Evolutionary conservation across 2,113 vertebrate species (phyloP), one percentile per base, ranked within the genome.

Genomic region (Sarotherodon lohbergeri): DNA sequence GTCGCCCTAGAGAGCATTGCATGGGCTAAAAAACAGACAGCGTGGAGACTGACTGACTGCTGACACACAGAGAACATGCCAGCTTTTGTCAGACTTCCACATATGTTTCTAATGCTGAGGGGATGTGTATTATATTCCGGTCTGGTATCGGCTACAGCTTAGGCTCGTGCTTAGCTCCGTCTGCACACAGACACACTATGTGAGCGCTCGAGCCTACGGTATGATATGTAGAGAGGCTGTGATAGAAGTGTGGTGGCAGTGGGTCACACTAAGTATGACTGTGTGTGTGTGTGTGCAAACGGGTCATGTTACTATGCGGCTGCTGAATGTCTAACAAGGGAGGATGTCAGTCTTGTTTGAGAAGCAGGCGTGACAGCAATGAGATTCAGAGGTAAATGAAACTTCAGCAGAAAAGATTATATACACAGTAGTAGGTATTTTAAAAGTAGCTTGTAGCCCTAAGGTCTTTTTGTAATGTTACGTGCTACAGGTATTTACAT

Each of bases 101-200:
- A 95, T 93, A 76, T 96, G 95, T 96, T 96, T 96, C 90, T 92
- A 96, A 95, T 96, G 94, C 85, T 78, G 82, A 81, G 24, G 78
- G 50, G 85, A 52, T 12, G 50, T 68, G 48, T 94, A 93, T 95
- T 94, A 90, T 89, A 89, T 88, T 88, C 88, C 43, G 55, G 86
- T 43, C 91, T 78, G 86, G 83, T 87, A 34, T 89, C 41, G 56
- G 71, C 88, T 85, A n/a, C 87, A 88, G 85, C 90, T 84, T 86
- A 91, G 68, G 88, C 48, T 52, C 82, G 29, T 54, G 79, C 80
- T 83, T 46, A 84, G 55, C 76, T 54, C 82, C 59, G 76, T 73
- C 71, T 52, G 80, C 82, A 87, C 83, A 55, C 41, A 90, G 56
- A 90, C 88, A 87, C n/a, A 81, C 68, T 7, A 19, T 13, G 22